Conservation (phyloP, 2,888 invertebrate genomes). For the Chymomyza amoena region DNA sequence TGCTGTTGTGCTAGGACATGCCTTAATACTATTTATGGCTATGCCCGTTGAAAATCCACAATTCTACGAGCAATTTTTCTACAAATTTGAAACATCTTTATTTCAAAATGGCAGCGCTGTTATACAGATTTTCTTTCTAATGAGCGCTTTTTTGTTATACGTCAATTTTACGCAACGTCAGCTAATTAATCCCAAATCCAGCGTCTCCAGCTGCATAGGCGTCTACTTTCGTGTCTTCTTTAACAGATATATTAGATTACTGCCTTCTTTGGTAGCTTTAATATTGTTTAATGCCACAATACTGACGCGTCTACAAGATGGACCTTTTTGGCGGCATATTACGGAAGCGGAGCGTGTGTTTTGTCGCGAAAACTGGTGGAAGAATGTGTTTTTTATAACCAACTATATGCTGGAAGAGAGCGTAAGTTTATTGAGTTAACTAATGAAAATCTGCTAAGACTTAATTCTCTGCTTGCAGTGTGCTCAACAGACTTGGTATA, state of each 20-base stretch:
- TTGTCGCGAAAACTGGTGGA: slow-evolving; percentile 78
- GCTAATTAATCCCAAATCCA: slow-evolving; percentile 43
- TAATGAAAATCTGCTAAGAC: background rate
- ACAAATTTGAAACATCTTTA: slow-evolving; percentile 53
- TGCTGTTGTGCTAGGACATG: slow-evolving; percentile 64
- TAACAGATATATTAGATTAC: slow-evolving; percentile 66
- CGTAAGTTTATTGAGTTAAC: slow-evolving; percentile 34
- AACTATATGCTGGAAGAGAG: slow-evolving; percentile 74
- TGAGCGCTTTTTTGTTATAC: slow-evolving; percentile 80
- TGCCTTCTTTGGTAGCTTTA: slow-evolving; percentile 64
- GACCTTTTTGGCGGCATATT: slow-evolving; percentile 78
- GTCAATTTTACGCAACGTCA: slow-evolving; percentile 59
- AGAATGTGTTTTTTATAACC: slow-evolving; percentile 76
- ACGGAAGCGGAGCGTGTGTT: slow-evolving; percentile 70
- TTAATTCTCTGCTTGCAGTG: slow-evolving; percentile 53
- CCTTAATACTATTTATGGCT: slow-evolving; percentile 56
- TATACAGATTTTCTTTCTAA: slow-evolving; percentile 81
- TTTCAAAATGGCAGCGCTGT: slow-evolving; percentile 80
- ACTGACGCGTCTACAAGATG: slow-evolving; percentile 75
- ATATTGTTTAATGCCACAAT: slow-evolving; percentile 74
- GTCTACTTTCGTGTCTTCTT: slow-evolving; percentile 60
- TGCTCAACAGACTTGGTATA: slow-evolving; percentile 76
- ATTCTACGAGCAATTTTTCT: slow-evolving; percentile 61
- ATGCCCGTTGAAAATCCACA: slow-evolving; percentile 67
- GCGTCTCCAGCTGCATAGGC: slow-evolving; percentile 33